These are phyloP conservation scores for Equus quagga DNA, from an alignment of 2,113 vertebrate genomes.

Conservation along the genomic window DNA sequence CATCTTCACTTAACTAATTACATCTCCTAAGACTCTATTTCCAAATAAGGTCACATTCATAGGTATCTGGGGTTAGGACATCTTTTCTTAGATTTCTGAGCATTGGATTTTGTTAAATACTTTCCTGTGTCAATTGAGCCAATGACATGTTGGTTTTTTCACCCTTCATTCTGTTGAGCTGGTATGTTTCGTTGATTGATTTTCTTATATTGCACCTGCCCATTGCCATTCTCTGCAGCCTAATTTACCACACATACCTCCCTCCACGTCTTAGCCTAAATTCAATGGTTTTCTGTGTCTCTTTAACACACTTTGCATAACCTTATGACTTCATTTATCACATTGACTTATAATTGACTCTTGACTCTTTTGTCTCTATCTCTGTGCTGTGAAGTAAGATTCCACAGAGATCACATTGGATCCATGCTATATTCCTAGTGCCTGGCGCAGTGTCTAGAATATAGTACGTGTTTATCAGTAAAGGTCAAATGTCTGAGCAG, in stretches of 20 bases:
- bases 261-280: not conserved
- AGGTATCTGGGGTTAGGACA: not conserved
- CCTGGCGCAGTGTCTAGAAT: not conserved
- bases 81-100: not conserved
- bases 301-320: not conserved
- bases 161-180: not conserved
- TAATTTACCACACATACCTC: not conserved
- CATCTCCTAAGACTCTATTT: not conserved
- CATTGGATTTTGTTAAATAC: not conserved
- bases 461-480: not conserved
- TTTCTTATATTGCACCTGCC: not conserved
- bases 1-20: not conserved
- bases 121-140: not conserved
- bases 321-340: not conserved
- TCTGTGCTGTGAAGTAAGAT: not conserved
- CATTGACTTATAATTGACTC: not conserved
- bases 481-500: not conserved
- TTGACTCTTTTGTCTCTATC: not conserved
- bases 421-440: not conserved
- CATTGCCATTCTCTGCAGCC: not conserved
- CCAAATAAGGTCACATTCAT: not conserved
- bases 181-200: not conserved
- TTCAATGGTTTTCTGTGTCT: not conserved
- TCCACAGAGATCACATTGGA: not conserved
- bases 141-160: not conserved